Conservation (phyloP, 2,888 invertebrate genomes). For the Synanthedon vespiformis region DNA sequence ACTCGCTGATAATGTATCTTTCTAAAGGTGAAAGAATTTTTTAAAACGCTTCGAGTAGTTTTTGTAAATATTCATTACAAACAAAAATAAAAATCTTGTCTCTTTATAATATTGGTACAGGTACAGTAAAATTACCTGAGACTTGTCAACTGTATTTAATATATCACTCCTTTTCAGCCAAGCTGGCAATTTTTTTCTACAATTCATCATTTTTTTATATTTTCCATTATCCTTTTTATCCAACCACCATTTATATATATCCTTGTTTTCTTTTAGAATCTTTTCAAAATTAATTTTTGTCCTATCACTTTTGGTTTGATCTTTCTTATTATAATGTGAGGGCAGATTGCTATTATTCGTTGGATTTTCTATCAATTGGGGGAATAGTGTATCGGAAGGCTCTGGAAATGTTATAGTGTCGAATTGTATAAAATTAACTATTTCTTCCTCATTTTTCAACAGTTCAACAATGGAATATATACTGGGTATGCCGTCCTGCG, state of each 20-base stretch:
- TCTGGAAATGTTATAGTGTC: constrained; percentile 64
- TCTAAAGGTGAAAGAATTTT: too few species aligned
- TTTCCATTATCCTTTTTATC: constrained; percentile 71
- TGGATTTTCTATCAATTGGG: constrained; percentile 63
- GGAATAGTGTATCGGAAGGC: constrained; percentile 70
- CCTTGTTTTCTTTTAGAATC: constrained; percentile 71
- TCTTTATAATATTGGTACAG: too few species aligned
- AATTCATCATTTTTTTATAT: constrained; percentile 75
- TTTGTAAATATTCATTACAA: too few species aligned
- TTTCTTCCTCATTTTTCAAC: constrained; percentile 76
- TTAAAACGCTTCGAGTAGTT: too few species aligned
- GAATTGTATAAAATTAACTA: constrained; percentile 70
- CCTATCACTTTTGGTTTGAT: constrained; percentile 67
- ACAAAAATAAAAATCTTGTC: too few species aligned
- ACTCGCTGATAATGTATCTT: too few species aligned
- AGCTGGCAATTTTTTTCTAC: constrained; percentile 77
- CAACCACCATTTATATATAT: constrained; percentile 72
- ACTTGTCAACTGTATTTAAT: constrained; percentile 72
- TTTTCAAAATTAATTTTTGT: constrained; percentile 61
- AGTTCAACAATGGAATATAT: constrained; percentile 79
- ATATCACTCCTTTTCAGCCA: constrained; percentile 79
- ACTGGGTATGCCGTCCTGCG: constrained; percentile 77
- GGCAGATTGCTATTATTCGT: constrained; percentile 45
- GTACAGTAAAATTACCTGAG: constrained; percentile 50
- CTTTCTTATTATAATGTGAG: constrained; percentile 74